Percentiles rank a stretch among this genome's conserved stretches.
Evolutionary conservation across 2,888 invertebrate species (phyloP).

Genomic region (Cheilosia vernalis): DNA sequence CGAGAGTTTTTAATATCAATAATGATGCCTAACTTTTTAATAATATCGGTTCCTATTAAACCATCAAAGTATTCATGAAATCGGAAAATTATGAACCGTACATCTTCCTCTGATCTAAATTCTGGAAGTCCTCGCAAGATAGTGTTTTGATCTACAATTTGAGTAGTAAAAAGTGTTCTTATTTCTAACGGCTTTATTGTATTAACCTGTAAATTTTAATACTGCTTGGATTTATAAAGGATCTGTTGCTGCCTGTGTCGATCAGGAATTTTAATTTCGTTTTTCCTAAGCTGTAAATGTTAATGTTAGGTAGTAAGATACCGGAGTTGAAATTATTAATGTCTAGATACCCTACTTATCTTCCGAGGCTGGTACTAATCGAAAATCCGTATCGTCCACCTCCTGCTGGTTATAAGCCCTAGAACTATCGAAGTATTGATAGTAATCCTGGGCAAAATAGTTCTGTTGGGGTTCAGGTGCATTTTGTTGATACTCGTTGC

Average conservation of each 20-base stretch:
- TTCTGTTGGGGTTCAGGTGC: neutral
- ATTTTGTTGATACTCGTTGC: neutral
- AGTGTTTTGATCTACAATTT: neutral
- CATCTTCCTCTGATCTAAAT: slow-evolving; percentile 26
- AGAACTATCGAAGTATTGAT: too few species aligned
- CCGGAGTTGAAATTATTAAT: slow-evolving; percentile 15
- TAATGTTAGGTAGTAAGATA: neutral
- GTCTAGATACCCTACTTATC: slow-evolving; percentile 64
- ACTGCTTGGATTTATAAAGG: slow-evolving; percentile 54
- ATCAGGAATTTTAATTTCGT: neutral
- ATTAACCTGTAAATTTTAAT: slow-evolving; percentile 16
- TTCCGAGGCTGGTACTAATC: slow-evolving; percentile 12
- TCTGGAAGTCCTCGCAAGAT: neutral
- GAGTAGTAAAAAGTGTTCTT: neutral
- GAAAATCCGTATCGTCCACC: neutral
- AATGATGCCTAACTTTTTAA: neutral
- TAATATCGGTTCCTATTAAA: neutral
- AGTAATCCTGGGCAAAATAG: neutral
- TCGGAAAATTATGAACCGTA: neutral
- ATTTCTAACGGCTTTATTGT: neutral
- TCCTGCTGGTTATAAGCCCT: neutral
- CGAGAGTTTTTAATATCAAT: neutral
- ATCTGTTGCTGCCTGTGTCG: too few species aligned
- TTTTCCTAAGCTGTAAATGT: neutral
- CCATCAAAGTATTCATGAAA: neutral